These are phyloP conservation scores for Erinaceus europaeus DNA, from an alignment of 2,113 vertebrate species.

Conservation along the genomic window DNA sequence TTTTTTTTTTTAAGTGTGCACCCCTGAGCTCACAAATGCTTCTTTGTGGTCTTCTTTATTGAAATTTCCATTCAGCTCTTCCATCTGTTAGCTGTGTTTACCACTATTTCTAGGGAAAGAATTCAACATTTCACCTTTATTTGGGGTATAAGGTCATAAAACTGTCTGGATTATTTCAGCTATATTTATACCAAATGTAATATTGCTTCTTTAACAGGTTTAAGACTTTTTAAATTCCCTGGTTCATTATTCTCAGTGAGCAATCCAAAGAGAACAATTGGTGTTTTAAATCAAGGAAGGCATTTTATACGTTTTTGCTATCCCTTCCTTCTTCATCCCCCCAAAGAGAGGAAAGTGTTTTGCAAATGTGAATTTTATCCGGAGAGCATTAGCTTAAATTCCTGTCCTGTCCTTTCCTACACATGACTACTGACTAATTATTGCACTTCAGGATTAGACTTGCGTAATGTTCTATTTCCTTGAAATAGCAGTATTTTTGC, in stretches of 20 bases:
- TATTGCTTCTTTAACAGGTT: constrained; percentile 89
- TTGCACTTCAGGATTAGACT: neutral
- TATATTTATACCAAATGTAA: constrained; percentile 89
- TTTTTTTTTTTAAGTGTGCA: constrained; percentile 75
- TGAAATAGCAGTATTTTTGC: neutral
- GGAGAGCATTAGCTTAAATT: constrained; percentile 52
- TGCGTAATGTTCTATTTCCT: constrained; percentile 23
- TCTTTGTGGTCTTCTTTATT: constrained; percentile 89
- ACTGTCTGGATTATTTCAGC: constrained; percentile 89
- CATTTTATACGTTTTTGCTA: constrained; percentile 57
- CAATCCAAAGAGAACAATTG: constrained; percentile 79
- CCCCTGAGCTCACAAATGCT: constrained; percentile 86
- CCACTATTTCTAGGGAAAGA: constrained; percentile 85
- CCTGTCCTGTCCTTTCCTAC: neutral
- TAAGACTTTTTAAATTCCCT: constrained; percentile 87
- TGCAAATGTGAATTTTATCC: constrained; percentile 64
- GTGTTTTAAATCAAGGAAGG: constrained; percentile 78
- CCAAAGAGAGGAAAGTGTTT: constrained; percentile 59
- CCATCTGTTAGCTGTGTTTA: constrained; percentile 88
- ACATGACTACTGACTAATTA: neutral
- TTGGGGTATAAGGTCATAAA: constrained; percentile 88
- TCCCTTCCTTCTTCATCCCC: neutral
- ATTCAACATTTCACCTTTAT: constrained; percentile 86
- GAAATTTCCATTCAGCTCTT: constrained; percentile 89
- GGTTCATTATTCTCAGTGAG: constrained; percentile 80